Evolutionary conservation across 1,140 invertebrate species (phyloP), one percentile per base, ranked within the genome.

Genomic region (Prorops nasuta): DNA sequence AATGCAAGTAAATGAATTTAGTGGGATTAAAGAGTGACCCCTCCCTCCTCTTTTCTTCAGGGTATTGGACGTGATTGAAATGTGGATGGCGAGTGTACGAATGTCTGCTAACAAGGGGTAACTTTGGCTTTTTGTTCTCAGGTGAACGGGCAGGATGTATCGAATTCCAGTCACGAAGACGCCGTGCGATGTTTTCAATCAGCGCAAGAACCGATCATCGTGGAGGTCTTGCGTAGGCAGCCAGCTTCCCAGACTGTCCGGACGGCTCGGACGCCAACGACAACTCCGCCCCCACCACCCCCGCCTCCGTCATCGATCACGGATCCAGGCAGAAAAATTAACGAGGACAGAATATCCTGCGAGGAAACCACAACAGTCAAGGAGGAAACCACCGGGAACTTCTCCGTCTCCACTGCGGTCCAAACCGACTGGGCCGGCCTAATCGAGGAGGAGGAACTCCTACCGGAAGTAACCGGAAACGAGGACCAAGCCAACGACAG

Each of bases 111-210:
- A 28, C 24, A 36, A n/a, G 35, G 35, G 4, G 16, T n/a, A n/a
- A n/a, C n/a, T n/a, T n/a, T n/a, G 24, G 2, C 16, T 50, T 41
- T 44, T 52, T 49, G 35, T 44, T 71, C 70, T 14, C 69, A 89
- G 87, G 82, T 89, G 49, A 89, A 89, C 76, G 86, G 87, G 44
- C 81, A 80, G 58, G 87, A 89, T 71, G 79, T 89, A 50, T 86
- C 84, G 54, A 81, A 81, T 58, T 80, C 81, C 66, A 80, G 82
- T 45, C 86, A 87, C 71, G 83, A 85, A 66, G 87, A 88, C 66
- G 86, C 86, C 24, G 84, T 88, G 48, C 81, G 83, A 63, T 84
- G 82, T 57, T 89, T 89, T 74, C 80, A 85, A 54, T 80, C 81
- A 52, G 85, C 86, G 10, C 78, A 84, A 58, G 87, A 89, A 66